Evolutionary conservation across 1,140 invertebrate species (phyloP).

Genomic region (Microplitis demolitor): DNA sequence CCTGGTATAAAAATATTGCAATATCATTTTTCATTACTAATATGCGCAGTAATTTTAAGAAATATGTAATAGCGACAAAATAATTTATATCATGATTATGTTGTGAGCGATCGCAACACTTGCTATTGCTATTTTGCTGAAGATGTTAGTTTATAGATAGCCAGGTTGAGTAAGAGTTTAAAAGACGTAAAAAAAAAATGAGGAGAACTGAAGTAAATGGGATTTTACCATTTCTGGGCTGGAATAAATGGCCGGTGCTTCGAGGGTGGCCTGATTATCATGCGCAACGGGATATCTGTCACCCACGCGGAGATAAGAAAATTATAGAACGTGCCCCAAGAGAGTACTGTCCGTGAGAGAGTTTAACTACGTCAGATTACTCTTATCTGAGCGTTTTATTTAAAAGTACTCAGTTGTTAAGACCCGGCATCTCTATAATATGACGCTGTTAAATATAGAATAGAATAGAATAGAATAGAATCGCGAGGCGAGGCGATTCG

Average conservation of each 20-base stretch:
- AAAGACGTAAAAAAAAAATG: too few species aligned
- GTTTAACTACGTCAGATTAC: background rate
- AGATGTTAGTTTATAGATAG: too few species aligned
- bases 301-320: constrained; percentile 21
- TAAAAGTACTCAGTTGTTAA: background rate
- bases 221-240: background rate
- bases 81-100: too few species aligned
- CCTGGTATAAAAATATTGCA: too few species aligned
- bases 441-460: background rate
- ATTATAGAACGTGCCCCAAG: constrained; percentile 14
- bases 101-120: too few species aligned
- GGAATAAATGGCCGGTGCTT: background rate
- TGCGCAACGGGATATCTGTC: constrained; percentile 20
- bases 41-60: too few species aligned
- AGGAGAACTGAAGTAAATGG: too few species aligned
- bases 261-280: constrained; percentile 14
- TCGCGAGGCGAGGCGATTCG: constrained; percentile 8
- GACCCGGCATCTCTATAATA: background rate
- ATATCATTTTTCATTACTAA: too few species aligned
- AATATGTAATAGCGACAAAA: too few species aligned
- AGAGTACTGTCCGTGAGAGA: background rate
- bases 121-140: too few species aligned
- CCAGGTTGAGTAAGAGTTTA: too few species aligned
- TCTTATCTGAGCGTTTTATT: constrained; percentile 7
- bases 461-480: background rate